Evolutionary conservation across 2,888 invertebrate genomes (phyloP).

Genomic region (Cryptophagus acutangulus): DNA sequence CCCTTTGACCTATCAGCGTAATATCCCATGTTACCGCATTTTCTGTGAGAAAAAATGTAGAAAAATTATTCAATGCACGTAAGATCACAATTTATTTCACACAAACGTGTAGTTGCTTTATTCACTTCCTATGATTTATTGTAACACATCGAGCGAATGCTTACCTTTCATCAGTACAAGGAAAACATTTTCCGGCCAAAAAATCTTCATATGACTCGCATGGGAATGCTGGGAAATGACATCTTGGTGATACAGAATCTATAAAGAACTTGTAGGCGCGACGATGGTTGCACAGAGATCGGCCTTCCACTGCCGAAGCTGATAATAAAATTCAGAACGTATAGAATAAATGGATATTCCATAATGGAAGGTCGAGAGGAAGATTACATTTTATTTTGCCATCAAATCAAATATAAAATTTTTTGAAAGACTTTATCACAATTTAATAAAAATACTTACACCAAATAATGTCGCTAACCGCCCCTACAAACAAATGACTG

Average conservation of each 20-base stretch:
- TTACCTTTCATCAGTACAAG: slow-evolving; percentile 54
- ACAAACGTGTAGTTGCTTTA: no score
- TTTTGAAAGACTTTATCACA: no score
- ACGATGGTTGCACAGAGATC: slow-evolving; percentile 88
- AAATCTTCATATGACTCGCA: slow-evolving; percentile 83
- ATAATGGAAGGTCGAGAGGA: no score
- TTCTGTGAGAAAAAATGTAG: slow-evolving; percentile 31
- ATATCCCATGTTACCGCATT: slow-evolving; percentile 91
- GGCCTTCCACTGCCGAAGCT: slow-evolving; percentile 76
- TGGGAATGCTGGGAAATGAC: slow-evolving; percentile 87
- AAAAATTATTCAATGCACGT: no score
- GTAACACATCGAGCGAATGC: not conserved
- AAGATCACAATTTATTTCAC: no score
- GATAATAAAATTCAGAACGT: no score
- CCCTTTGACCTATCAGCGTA: slow-evolving; percentile 82
- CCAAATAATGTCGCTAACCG: slow-evolving; percentile 84
- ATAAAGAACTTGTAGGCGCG: slow-evolving; percentile 92
- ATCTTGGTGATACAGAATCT: slow-evolving; percentile 85
- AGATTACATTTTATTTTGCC: no score
- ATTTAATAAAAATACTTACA: slow-evolving; percentile 64
- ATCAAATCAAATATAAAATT: no score
- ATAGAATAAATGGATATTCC: no score
- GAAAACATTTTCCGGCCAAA: slow-evolving; percentile 71
- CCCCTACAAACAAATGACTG: slow-evolving; percentile 86
- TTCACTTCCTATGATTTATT: no score